Evolutionary conservation across 2,888 invertebrate species (phyloP).

Genomic region (Spatulosminthurus flaviceps): DNA sequence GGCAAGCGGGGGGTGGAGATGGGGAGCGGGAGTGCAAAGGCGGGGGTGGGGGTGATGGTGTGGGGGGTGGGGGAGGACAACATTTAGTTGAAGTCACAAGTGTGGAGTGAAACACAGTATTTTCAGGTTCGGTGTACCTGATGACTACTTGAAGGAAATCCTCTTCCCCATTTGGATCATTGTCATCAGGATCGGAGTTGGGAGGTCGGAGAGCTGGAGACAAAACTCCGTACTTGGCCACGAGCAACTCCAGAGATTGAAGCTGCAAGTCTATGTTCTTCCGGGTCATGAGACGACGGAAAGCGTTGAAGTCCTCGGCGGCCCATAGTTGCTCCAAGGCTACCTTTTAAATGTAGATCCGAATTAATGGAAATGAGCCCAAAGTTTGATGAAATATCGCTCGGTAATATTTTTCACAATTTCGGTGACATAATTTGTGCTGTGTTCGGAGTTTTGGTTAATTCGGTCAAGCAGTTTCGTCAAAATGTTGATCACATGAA

Average conservation of each 20-base stretch:
- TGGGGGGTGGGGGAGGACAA: slow-evolving; percentile 22
- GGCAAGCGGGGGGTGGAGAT: background rate
- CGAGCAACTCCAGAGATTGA: slow-evolving; percentile 85
- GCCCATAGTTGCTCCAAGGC: slow-evolving; percentile 87
- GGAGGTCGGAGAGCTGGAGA: slow-evolving; percentile 61
- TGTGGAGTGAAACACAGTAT: slow-evolving; percentile 44
- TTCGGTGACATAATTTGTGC: no score
- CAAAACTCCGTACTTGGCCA: slow-evolving; percentile 73
- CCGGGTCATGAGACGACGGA: slow-evolving; percentile 91
- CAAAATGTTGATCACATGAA: no score
- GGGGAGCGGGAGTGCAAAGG: background rate
- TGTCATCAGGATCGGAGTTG: slow-evolving; percentile 45
- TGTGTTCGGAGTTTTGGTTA: no score
- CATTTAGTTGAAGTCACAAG: slow-evolving; percentile 42
- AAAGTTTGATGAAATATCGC: no score
- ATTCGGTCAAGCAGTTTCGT: no score
- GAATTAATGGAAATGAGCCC: no score
- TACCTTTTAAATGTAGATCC: slow-evolving; percentile 68
- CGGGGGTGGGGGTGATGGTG: slow-evolving; percentile 15
- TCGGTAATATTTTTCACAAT: no score
- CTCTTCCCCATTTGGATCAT: slow-evolving; percentile 59
- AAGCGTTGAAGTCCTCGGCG: slow-evolving; percentile 89
- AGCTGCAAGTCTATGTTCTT: slow-evolving; percentile 90
- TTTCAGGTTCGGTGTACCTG: slow-evolving; percentile 58
- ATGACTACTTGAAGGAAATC: slow-evolving; percentile 63